Base-by-base conservation (phyloP, 1,140 invertebrate species). In the Caenorhabditis briggsae region DNA sequence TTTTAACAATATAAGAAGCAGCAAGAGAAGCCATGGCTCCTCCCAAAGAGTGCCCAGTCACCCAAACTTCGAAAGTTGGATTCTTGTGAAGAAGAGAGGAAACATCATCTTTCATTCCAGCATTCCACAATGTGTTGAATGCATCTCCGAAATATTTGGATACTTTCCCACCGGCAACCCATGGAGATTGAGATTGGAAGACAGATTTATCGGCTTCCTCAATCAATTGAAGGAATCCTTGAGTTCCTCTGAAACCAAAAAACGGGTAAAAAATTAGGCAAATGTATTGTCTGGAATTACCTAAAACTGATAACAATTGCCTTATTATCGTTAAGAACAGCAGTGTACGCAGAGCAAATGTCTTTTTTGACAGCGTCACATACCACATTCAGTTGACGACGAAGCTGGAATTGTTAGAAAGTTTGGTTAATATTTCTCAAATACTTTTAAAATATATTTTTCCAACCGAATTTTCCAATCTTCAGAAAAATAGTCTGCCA, bases 151-250 rank as follows among this genome's bases (percentile, higher is more conserved):
- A 88, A 50, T 88, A 88, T 58, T 87, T 86, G 9, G 82, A 85
- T 43, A 88, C 88, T 56, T 88, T 88, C 56, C 88, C 88, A 41
- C 88, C 88, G 33, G 83, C 87, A 41, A 88, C 12, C 85, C 85
- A 86, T 78, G 53, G 70, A 9, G 70, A 78, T 78, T 78, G 70
- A 9, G 48, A 20, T 55, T 85, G 55, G 59, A 90, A 88, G 18
- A 90, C 82, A 2, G 58, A 85, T 48, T 89, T 65, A 25, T 88
- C 85, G 23, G 86, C 89, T 86, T 90, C 90, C 9, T 84, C 70
- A 14, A 90, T 48, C 23, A 90, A 86, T 84, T 90, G 89, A 46
- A 89, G 23, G 61, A 90, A 90, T 7, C 89, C 84, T 25, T 89
- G 46, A 9, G 90, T 90, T 59, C 90, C 90, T 43, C 89, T 89